Conservation (phyloP, 2,113 vertebrate species). For the Chamaea fasciata region DNA sequence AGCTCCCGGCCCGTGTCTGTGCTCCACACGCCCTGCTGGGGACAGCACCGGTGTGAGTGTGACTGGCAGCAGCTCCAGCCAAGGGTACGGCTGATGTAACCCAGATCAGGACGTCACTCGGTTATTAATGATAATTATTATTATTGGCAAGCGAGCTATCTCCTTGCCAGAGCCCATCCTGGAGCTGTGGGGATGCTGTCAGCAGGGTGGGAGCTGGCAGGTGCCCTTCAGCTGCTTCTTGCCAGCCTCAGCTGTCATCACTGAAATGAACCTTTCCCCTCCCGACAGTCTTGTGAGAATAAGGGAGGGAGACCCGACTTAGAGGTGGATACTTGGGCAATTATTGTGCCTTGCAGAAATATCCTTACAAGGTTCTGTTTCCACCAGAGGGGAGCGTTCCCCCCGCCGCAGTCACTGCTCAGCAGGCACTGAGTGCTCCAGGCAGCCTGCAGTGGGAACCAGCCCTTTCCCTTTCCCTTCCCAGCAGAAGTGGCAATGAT, state of each 20-base stretch:
- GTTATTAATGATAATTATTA: neutral
- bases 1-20: neutral
- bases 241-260: neutral
- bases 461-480: neutral
- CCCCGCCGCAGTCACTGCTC: conserved; percentile 2
- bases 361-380: neutral
- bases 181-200: neutral
- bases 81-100: neutral
- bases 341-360: neutral
- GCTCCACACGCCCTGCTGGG: neutral
- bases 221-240: neutral
- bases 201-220: neutral
- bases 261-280: neutral
- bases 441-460: neutral
- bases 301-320: neutral
- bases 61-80: neutral
- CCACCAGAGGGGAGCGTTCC: neutral
- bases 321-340: neutral
- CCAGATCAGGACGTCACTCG: neutral
- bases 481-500: neutral
- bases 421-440: neutral
- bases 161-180: neutral
- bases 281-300: neutral
- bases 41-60: neutral
- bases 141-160: neutral